These are phyloP conservation scores for Bicyclus anynana DNA, from an alignment of 1,140 invertebrate genomes.

Conservation along the genomic window DNA sequence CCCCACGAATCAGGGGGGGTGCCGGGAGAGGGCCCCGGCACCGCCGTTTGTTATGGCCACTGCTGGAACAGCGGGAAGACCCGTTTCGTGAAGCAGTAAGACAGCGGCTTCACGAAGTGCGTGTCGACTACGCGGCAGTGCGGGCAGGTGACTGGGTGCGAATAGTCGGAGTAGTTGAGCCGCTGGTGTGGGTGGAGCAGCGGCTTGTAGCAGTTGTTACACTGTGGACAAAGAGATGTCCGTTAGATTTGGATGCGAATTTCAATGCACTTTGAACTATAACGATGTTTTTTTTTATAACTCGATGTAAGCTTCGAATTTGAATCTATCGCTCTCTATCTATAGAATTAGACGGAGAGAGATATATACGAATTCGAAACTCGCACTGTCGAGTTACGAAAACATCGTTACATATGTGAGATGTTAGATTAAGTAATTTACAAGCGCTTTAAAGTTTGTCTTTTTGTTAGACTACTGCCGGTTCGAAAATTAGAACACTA, in stretches of 20 bases:
- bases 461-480: no score
- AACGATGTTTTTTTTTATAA: no score
- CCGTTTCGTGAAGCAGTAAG: slow-evolving; percentile 87
- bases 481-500: no score
- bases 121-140: slow-evolving; percentile 93
- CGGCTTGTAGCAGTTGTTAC: slow-evolving; percentile 92
- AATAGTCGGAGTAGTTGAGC: slow-evolving; percentile 96
- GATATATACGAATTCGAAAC: no score
- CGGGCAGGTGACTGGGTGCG: slow-evolving; percentile 92
- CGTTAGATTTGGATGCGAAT: neutral
- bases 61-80: slow-evolving; percentile 82
- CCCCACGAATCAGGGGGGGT: slow-evolving; percentile 59
- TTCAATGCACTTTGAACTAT: neutral
- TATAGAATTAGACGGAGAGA: no score
- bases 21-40: slow-evolving; percentile 77
- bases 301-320: no score
- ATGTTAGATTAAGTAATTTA: no score
- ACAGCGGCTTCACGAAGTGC: slow-evolving; percentile 95
- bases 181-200: slow-evolving; percentile 91
- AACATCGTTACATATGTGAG: no score
- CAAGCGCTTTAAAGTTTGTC: no score
- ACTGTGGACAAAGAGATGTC: slow-evolving; percentile 77
- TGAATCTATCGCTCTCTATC: no score
- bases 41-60: slow-evolving; percentile 91
- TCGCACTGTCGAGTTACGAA: no score